phyloP scores from a whole-genome alignment of 2,888 invertebrate genomes.

The Calameuta idolon region DNA sequence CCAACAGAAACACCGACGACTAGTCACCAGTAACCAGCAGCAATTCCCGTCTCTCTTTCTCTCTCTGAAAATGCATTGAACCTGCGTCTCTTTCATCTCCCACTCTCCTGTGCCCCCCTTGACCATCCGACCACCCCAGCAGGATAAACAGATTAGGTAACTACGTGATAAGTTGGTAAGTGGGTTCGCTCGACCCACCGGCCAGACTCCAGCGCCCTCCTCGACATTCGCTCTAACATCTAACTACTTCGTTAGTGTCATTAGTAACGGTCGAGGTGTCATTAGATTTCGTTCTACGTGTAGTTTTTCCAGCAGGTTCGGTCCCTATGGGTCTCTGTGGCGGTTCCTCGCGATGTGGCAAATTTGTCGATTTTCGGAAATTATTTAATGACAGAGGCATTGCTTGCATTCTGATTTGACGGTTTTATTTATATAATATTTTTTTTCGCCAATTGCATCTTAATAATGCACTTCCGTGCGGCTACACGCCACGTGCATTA shows the following conservation, averaged over 20 bases:
- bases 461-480: neutral
- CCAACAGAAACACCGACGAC: slow-evolving; percentile 2
- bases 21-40: neutral
- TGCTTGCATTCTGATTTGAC: neutral
- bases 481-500: neutral
- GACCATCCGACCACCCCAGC: slow-evolving; percentile 46
- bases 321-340: neutral
- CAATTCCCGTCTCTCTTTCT: neutral
- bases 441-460: neutral
- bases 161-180: slow-evolving; percentile 68
- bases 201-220: slow-evolving; percentile 37
- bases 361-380: neutral
- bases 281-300: slow-evolving; percentile 64
- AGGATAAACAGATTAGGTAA: slow-evolving; percentile 68
- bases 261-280: slow-evolving; percentile 66
- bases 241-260: slow-evolving; percentile 67
- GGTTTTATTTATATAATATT: neutral
- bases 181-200: slow-evolving; percentile 64
- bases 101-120: slow-evolving; percentile 36
- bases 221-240: slow-evolving; percentile 61
- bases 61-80: neutral
- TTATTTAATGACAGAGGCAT: neutral
- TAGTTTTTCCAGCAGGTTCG: slow-evolving; percentile 50
- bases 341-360: neutral
- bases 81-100: neutral